Conservation (phyloP, 1,140 invertebrate genomes). For the Scaptomyza montana region DNA sequence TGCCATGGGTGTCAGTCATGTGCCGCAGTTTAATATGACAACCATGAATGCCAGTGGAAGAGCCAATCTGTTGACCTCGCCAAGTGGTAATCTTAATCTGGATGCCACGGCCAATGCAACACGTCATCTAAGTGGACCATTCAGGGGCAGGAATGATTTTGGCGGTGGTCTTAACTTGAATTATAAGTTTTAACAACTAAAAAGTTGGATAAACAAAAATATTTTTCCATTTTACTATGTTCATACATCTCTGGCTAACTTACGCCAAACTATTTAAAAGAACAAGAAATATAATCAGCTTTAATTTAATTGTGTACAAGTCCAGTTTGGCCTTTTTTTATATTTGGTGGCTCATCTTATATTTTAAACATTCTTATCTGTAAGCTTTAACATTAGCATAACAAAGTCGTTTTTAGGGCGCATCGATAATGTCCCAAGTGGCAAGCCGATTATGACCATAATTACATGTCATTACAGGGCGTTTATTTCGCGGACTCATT, state of each 20-base stretch:
- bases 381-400: constrained; percentile 60
- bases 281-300: no score
- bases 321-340: neutral
- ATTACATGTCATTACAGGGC: constrained; percentile 79
- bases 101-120: constrained; percentile 59
- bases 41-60: constrained; percentile 47
- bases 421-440: constrained; percentile 55
- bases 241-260: no score
- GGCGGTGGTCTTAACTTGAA: constrained; percentile 48
- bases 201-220: no score
- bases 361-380: constrained; percentile 16
- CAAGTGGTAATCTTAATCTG: constrained; percentile 56
- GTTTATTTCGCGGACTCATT: constrained; percentile 53
- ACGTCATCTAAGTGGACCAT: constrained; percentile 60
- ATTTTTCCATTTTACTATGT: no score
- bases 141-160: constrained; percentile 52
- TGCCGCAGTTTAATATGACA: constrained; percentile 61
- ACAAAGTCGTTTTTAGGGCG: constrained; percentile 55
- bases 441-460: constrained; percentile 77
- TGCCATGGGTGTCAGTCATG: constrained; percentile 44
- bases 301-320: neutral
- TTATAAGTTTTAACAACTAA: constrained; percentile 51
- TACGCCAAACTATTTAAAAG: no score
- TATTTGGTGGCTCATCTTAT: neutral
- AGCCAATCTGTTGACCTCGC: constrained; percentile 62